Conservation (phyloP, 2,888 invertebrate genomes). For the Rotaria sp. region DNA sequence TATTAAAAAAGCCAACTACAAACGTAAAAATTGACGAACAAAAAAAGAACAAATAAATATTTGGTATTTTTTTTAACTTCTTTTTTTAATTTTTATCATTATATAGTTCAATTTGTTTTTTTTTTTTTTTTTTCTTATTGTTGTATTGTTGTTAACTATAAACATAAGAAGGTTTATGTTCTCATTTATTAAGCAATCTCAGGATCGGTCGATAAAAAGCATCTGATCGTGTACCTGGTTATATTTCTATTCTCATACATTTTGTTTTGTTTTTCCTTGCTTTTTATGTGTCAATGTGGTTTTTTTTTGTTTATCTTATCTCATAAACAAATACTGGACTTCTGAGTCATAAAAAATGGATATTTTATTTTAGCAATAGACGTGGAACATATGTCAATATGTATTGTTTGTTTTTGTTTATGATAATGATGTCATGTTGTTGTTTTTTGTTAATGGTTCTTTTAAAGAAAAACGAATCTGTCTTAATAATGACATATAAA, state of each 20-base stretch:
- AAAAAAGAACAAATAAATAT: not conserved
- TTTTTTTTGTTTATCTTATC: not conserved
- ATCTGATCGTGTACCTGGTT: not conserved
- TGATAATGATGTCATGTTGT: not conserved
- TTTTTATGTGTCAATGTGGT: not conserved
- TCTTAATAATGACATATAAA: too few species aligned
- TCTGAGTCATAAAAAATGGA: not conserved
- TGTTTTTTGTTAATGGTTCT: too few species aligned
- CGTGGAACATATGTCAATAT: not conserved
- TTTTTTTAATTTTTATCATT: not conserved
- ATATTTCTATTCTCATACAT: not conserved
- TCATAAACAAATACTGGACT: not conserved
- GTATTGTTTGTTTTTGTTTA: not conserved
- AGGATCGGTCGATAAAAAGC: not conserved
- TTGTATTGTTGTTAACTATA: not conserved
- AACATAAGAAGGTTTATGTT: not conserved
- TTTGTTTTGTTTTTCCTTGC: not conserved
- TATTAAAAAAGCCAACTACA: constrained; percentile 40
- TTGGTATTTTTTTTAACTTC: not conserved
- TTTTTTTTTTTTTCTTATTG: not conserved
- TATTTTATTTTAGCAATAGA: not conserved
- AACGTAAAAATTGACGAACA: not conserved
- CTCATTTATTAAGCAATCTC: not conserved
- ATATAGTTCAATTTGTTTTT: not conserved
- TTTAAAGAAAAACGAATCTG: too few species aligned